A percentile compares a stretch with the other conserved stretches of the same genome.
Evolutionary conservation across 2,888 invertebrate species (phyloP).

Genomic region (Tetrapedia diversipes): DNA sequence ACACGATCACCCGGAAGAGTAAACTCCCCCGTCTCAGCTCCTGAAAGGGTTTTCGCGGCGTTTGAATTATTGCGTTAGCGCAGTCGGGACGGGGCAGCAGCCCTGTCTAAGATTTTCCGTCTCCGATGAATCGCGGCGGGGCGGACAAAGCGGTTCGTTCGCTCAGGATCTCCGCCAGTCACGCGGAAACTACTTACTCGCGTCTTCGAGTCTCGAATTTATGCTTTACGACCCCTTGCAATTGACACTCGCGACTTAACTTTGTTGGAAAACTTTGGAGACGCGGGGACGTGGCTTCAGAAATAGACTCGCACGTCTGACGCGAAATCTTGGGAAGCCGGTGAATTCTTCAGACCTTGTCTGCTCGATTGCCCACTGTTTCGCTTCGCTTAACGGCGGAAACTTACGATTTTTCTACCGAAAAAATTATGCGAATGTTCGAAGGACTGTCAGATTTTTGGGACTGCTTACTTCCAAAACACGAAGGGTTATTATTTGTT

Average conservation of each 20-base stretch:
- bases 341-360: neutral
- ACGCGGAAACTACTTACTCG: conserved; percentile 14
- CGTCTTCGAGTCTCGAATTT: conserved; percentile 13
- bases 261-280: conserved; percentile 1
- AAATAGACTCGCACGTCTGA: neutral
- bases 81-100: neutral
- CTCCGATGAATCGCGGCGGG: conserved; percentile 13
- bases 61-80: conserved; percentile 21
- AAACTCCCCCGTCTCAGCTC: conserved; percentile 3
- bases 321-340: neutral
- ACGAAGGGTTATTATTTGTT: too few relatives aligned
- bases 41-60: neutral
- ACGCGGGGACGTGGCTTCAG: neutral
- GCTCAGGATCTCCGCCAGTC: conserved; percentile 1
- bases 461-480: too few relatives aligned
- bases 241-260: conserved; percentile 10
- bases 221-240: conserved; percentile 4
- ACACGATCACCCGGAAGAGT: conserved; percentile 38
- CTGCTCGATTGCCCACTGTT: neutral
- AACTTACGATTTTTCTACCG: neutral
- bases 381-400: neutral
- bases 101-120: conserved; percentile 1
- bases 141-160: conserved; percentile 24
- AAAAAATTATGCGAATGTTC: too few relatives aligned
- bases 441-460: too few relatives aligned